A percentile compares a stretch with the other conserved stretches of the same genome.
Conservation (phyloP, 2,113 vertebrate species). For the Nothocercus julius region DNA sequence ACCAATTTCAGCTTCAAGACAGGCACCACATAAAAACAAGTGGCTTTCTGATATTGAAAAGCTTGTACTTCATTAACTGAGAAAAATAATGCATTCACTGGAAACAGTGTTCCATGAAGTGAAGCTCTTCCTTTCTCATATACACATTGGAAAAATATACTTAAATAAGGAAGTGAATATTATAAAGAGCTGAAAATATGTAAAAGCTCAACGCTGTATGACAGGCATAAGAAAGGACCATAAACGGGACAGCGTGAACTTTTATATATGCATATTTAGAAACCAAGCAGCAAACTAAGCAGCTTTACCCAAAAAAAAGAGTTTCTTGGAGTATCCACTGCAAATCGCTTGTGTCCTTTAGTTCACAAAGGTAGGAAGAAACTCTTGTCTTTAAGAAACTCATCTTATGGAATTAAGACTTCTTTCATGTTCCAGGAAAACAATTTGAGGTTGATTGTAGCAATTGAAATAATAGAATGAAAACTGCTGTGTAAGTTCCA, state of each 20-base stretch:
- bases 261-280: neutral
- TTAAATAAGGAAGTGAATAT: neutral
- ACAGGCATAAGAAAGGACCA: neutral
- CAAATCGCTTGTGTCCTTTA: rapidly evolving
- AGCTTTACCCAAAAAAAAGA: neutral
- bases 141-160: neutral
- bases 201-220: neutral
- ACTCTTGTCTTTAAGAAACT: neutral
- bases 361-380: neutral
- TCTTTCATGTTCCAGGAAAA: rapidly evolving
- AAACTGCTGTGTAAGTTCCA: rapidly evolving
- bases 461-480: rapidly evolving
- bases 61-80: neutral
- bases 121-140: neutral
- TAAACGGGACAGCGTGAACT: neutral
- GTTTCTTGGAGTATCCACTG: rapidly evolving
- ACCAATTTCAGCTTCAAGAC: neutral
- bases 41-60: neutral
- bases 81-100: neutral
- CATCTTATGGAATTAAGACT: neutral
- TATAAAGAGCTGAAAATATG: neutral
- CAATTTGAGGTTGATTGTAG: rapidly evolving
- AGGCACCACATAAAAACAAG: neutral
- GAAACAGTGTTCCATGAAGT: rapidly evolving
- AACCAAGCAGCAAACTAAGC: neutral